Base-by-base conservation (phyloP, 2,888 invertebrate species). In the Capitulum mitella region DNA sequence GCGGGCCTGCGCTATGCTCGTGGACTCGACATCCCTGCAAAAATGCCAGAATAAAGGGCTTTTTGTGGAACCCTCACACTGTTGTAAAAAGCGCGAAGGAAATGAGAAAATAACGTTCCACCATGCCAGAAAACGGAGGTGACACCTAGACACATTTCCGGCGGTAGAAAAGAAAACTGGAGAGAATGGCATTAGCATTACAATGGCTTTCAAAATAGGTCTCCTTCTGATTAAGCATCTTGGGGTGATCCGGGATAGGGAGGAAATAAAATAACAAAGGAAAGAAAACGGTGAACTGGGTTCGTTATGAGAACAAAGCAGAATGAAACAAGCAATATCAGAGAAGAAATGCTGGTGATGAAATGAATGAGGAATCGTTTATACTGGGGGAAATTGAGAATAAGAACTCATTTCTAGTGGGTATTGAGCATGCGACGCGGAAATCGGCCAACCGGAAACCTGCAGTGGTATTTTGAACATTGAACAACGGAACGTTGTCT, bases 291-390 rank as follows among this genome's bases (percentile, higher is more conserved):
- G 70, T 37, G 37, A 22, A 26, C 70, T 70, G 70, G 40, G 40
- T 70, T 70, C 70, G 70, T 70, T 70, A 70, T 26, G 37, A 16
- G 70, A 70, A 70, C 70, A 70, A 70, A 70, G 70, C 70, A 37
- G 37, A 26, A 5, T 40, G 70, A 70, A 70, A 40, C 70, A 70
- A 70, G 70, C 70, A 70, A 70, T 70, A 70, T 70, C 70, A n/a
- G 14, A 12, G 40, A 12, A 40, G 70, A 40, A 70, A 40, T 40
- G 70, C 70, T 8, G 37, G 37, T 40, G 70, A 40, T 70, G 22
- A 70, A 70, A 70, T 70, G 70, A 70, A 70, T 40, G 37, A 37
- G 40, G 26, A 40, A 70, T 40, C 70, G 40, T 40, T 70, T 26
- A 70, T 26, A 14, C 14, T 22, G 16, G 19, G 34, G 70, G 70